These are phyloP conservation scores for Sphenodon punctatus DNA, from an alignment of 2,797 vertebrate species.

Conservation along the genomic window DNA sequence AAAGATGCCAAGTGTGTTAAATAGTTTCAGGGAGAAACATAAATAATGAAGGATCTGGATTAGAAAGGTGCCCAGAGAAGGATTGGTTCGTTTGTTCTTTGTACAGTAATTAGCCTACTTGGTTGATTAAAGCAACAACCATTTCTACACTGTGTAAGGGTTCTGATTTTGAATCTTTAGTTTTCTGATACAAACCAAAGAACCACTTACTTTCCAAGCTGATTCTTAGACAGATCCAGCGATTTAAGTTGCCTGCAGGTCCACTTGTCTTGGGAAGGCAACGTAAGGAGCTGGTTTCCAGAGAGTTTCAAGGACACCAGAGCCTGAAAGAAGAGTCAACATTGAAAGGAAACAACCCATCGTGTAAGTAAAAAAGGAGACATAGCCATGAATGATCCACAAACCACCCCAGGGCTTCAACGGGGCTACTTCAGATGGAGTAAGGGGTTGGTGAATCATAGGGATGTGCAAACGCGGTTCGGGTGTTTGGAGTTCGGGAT, in stretches of 20 bases:
- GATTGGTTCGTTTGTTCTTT: no score
- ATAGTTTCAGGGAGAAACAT: no score
- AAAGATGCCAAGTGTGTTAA: no score
- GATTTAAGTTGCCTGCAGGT: conserved; percentile 87
- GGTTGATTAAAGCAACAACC: neutral
- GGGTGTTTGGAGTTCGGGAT: no score
- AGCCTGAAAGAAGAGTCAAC: conserved; percentile 73
- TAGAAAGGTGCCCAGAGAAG: no score
- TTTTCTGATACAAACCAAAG: conserved; percentile 7
- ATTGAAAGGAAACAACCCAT: neutral
- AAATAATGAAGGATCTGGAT: no score
- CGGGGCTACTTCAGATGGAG: no score
- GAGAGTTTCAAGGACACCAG: conserved; percentile 85
- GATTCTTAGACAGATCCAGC: conserved; percentile 93
- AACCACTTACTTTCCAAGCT: conserved; percentile 90
- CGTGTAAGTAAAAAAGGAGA: neutral
- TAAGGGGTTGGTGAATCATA: no score
- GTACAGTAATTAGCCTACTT: conserved; percentile 54
- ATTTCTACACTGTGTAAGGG: neutral
- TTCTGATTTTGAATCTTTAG: conserved; percentile 44
- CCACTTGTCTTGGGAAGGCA: conserved; percentile 88
- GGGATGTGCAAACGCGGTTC: no score
- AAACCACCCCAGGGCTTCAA: no score
- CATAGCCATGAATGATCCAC: no score
- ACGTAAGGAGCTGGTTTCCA: conserved; percentile 84